Percentiles rank a stretch among this genome's conserved stretches.
These are phyloP conservation scores for Sorex araneus DNA, from an alignment of 2,113 vertebrate genomes.

Conservation along the genomic window DNA sequence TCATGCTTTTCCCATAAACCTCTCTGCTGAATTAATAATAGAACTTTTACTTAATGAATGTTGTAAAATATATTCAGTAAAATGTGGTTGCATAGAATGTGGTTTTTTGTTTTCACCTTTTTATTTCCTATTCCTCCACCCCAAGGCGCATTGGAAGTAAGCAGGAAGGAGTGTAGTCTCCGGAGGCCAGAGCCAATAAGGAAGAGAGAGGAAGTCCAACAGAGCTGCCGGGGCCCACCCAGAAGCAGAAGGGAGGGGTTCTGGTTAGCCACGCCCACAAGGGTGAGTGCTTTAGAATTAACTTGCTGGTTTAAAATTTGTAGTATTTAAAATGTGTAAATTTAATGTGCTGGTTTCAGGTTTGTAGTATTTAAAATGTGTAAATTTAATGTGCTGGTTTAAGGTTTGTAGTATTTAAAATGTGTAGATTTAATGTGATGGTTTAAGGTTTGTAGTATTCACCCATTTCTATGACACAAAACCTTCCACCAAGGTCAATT, in stretches of 20 bases:
- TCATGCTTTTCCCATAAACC: neutral
- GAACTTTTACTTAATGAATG: neutral
- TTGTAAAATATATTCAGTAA: neutral
- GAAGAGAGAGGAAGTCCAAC: neutral
- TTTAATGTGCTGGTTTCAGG: neutral
- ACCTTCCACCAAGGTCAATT: neutral
- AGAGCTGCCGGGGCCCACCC: neutral
- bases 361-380: neutral
- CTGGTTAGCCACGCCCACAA: neutral
- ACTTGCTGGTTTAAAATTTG: too few species aligned
- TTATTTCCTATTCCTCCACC: neutral
- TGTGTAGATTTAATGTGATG: too few species aligned
- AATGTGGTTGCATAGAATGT: neutral
- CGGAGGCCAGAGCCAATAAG: neutral
- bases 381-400: too few species aligned
- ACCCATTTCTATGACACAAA: neutral
- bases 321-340: too few species aligned
- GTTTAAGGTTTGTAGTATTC: neutral
- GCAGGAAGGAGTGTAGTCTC: neutral
- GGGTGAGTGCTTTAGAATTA: too few species aligned
- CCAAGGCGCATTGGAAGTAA: neutral
- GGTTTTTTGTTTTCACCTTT: neutral
- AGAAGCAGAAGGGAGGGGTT: neutral
- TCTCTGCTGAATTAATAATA: neutral
- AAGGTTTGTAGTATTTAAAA: too few species aligned